Percentiles rank a stretch among this genome's conserved stretches.
Conservation (phyloP, 2,797 vertebrate species). For the Hydrophis major region DNA sequence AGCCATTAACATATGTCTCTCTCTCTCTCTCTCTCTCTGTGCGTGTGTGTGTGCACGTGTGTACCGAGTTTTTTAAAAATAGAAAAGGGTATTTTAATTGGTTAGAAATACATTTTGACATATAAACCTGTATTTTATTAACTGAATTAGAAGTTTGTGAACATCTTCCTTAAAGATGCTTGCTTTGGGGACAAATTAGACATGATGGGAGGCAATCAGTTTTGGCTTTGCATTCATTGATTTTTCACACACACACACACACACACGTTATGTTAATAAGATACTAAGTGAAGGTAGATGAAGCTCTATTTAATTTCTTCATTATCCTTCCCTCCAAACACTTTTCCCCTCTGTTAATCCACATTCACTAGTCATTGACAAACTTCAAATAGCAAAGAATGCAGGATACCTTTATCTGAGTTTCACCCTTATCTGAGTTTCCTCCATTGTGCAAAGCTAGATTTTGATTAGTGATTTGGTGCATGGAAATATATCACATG, state of each 20-base stretch:
- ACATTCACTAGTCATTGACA: background rate
- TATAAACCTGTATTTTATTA: slow-evolving; percentile 30
- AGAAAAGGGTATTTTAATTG: slow-evolving; percentile 25
- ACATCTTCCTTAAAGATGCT: background rate
- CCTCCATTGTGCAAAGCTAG: background rate
- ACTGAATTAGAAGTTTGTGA: slow-evolving; percentile 22
- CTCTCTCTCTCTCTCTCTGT: background rate
- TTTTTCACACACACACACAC: too few species aligned
- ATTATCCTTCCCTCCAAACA: background rate
- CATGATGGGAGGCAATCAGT: background rate
- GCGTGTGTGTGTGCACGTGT: background rate
- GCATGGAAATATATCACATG: background rate
- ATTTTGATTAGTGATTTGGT: background rate
- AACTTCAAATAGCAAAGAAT: background rate
- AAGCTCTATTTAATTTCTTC: background rate
- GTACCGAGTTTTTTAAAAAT: background rate
- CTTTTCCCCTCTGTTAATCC: background rate
- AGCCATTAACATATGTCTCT: background rate
- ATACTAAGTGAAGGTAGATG: background rate
- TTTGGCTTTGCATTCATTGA: background rate
- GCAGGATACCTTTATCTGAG: too few species aligned
- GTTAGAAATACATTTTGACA: slow-evolving; percentile 30
- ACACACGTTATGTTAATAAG: background rate
- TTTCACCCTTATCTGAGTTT: background rate
- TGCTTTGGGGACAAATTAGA: background rate